Evolutionary conservation across 1,140 invertebrate species (phyloP), one percentile per base, ranked within the genome.

Genomic region (Trachymyrmex cornetzi): DNA sequence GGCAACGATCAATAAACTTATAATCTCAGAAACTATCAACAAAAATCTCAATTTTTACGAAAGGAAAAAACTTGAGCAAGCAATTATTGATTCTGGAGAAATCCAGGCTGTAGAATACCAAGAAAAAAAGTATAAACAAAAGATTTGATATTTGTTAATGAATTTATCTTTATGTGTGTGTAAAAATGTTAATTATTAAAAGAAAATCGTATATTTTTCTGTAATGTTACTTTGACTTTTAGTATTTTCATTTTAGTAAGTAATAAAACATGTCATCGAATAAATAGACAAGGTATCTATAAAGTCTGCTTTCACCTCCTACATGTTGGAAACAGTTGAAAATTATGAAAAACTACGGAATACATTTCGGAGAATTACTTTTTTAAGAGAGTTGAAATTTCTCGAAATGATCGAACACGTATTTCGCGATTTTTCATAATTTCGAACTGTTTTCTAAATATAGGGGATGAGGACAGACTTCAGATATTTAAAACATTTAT

Each of bases 1-100:
- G 19, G 30, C 6, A 1, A 48, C 16, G 66, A 64, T 87, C 55
- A 57, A 86, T 71, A 71, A 53, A 67, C 48, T n/a, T 61, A 63
- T 38, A 11, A 16, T 64, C 12, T 57, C 19, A 71, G 5, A 75
- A 53, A 2, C 14, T 75, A 67, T 38, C 38, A 30, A 6, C 27
- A 48, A 4, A 44, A 50, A 50, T 50, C 9, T 27, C 2, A 19
- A 16, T 27, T 44, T 77, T 61, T 64, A 48, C 11, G 34, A 66
- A 66, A 53, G 16, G 12, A 53, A 2, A 1, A 66, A 53, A 50
- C 3, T 44, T 5, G 19, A 61, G 1, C 3, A 19, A 61, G 5
- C 2, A 48, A 48, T 64, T 27, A 24, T 44, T 11, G 16, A 34
- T 61, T 77, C 16, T 2, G 14, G 0, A 63, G 11, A 27, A 77